Percentiles rank a stretch among this genome's conserved stretches.
Evolutionary conservation across 2,797 vertebrate species (phyloP).

Genomic region (Enteromius mattozi): DNA sequence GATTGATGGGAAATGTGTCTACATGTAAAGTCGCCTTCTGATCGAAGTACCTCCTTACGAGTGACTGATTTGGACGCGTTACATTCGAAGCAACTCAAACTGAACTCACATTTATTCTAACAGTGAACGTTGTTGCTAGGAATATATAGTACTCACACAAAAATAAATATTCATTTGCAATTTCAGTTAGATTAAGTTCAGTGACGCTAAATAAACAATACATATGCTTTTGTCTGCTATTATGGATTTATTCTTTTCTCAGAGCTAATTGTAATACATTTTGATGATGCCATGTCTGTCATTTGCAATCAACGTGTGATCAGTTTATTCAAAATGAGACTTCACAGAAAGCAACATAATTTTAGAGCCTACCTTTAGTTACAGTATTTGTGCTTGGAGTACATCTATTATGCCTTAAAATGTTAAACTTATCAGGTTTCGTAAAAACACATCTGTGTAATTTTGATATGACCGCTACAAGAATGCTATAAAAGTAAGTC

Average conservation of each 20-base stretch:
- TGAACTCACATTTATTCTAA: background rate
- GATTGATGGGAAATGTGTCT: slow-evolving; percentile 32
- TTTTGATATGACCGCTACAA: background rate
- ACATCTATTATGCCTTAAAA: background rate
- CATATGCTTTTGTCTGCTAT: too few species aligned
- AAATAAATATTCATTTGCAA: background rate
- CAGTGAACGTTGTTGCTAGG: background rate
- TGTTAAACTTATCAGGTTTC: background rate
- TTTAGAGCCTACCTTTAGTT: background rate
- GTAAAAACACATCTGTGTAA: background rate
- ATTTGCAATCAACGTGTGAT: background rate
- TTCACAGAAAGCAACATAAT: background rate
- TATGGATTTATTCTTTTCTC: too few species aligned
- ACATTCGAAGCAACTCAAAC: background rate
- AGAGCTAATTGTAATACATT: background rate
- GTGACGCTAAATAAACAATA: background rate
- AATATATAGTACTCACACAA: background rate
- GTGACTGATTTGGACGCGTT: background rate
- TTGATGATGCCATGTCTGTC: background rate
- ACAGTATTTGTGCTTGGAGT: background rate
- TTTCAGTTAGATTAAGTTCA: background rate
- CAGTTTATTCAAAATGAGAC: background rate
- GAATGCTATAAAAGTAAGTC: background rate
- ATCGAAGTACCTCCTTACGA: background rate
- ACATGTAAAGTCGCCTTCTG: background rate